A percentile compares a stretch with the other conserved stretches of the same genome.
Conservation (phyloP, 1,140 invertebrate genomes). For the Drosophila hydei region DNA sequence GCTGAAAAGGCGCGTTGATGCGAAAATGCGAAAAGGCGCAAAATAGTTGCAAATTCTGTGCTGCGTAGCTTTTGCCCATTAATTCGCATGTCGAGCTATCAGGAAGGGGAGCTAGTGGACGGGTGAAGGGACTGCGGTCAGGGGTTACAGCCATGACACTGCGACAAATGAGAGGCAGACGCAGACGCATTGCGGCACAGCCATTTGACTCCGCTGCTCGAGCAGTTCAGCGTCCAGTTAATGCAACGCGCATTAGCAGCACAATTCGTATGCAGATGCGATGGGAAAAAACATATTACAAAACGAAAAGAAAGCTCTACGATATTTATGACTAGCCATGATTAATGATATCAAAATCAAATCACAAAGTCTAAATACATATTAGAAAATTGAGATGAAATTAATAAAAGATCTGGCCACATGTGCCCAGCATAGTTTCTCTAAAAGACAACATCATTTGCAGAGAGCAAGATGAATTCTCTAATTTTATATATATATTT, state of each 20-base stretch:
- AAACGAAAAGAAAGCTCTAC: conserved; percentile 4
- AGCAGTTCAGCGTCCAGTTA: conserved; percentile 40
- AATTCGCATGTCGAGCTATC: conserved; percentile 11
- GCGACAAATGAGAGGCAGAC: conserved; percentile 24
- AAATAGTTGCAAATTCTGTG: conserved; percentile 29
- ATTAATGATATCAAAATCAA: neutral
- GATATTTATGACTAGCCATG: neutral
- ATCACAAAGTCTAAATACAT: neutral
- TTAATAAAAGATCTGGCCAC: too few species aligned
- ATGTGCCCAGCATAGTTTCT: too few species aligned
- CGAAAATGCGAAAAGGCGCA: conserved; percentile 21
- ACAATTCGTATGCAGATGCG: neutral
- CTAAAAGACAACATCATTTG: too few species aligned
- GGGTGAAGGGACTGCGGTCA: neutral
- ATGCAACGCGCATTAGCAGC: conserved; percentile 29
- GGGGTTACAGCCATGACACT: conserved; percentile 2
- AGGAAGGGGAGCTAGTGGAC: neutral
- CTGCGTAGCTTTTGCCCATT: conserved; percentile 16
- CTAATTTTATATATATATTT: too few species aligned
- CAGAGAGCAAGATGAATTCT: too few species aligned
- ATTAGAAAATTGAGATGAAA: neutral
- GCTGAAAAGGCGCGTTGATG: conserved; percentile 39
- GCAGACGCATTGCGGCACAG: conserved; percentile 22
- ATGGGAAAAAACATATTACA: conserved; percentile 13
- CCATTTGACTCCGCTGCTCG: neutral